Evolutionary conservation across 2,888 invertebrate species (phyloP), one percentile per base, ranked within the genome.

Genomic region (Prosapia bicincta): DNA sequence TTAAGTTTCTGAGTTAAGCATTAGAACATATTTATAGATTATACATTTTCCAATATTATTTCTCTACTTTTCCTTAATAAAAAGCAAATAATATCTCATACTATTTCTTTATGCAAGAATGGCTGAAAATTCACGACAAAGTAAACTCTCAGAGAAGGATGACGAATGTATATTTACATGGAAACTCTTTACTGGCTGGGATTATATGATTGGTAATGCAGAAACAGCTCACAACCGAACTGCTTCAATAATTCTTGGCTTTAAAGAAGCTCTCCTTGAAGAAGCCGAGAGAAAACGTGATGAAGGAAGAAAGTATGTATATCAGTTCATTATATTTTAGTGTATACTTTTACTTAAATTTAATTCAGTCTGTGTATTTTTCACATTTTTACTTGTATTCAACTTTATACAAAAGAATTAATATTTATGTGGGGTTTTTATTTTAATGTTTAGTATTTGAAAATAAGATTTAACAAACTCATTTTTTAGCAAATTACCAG

Each of bases 111-210:
- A 78, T 84, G 85, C 15, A n/a, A 98, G 98, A 87, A 99, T 99
- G 98, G 98, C 99, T 0, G 92, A 95, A 84, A 99, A 99, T 86
- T 96, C 98, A 0, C 88, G 97, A 74, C 92, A 95, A 89, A 97
- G 96, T 69, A 98, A 98, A 84, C 86, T 98, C 74, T 95, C 97
- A 0, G 96, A 96, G 83, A 97, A 98, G 84, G 97, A 97, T 82
- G 98, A 99, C 84, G 98, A 99, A 85, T 98, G 95, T 84, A 92
- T 94, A 74, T 99, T 99, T 85, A 94, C 96, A 0, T 98, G 98
- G 98, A 98, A 97, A 85, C 87, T 97, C 9, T 97, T 98, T 84
- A 96, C 96, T 3, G 96, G 96, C 9, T 99, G 99, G 99, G 99
- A 99, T 86, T 99, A 94, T 84, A 98, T 97, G 94, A 98, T 99